These are phyloP conservation scores for Notiomystis cincta DNA, from an alignment of 2,113 vertebrate genomes.

Conservation along the genomic window DNA sequence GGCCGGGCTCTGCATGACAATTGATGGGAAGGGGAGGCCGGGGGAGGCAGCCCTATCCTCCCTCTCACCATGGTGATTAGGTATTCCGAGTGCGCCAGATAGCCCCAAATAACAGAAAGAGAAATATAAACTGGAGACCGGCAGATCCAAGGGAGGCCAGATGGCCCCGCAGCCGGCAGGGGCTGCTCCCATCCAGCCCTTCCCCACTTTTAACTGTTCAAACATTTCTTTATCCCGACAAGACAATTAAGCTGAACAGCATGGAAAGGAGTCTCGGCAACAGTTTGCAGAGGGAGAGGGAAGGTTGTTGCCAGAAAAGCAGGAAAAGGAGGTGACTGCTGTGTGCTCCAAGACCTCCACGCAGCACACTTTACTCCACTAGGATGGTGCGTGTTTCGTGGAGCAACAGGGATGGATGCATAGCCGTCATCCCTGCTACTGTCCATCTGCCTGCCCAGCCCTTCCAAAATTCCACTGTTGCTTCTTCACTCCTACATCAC, in stretches of 20 bases:
- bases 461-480: not conserved
- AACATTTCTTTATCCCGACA: slow-evolving; percentile 81
- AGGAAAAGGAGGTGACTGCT: not conserved
- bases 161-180: slow-evolving; percentile 78
- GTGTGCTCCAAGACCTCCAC: not conserved
- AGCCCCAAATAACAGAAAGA: slow-evolving; percentile 68
- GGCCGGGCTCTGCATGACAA: slow-evolving; percentile 77
- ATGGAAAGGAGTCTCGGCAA: slow-evolving; percentile 70
- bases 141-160: slow-evolving; percentile 73
- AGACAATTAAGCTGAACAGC: slow-evolving; percentile 77
- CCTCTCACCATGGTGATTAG: slow-evolving; percentile 78
- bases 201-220: slow-evolving; percentile 79
- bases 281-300: slow-evolving; percentile 60
- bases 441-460: not conserved
- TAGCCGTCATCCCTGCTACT: not conserved
- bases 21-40: slow-evolving; percentile 64
- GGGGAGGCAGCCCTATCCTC: slow-evolving; percentile 56
- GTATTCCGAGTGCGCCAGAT: slow-evolving; percentile 74
- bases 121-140: slow-evolving; percentile 66
- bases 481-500: not conserved
- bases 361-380: not conserved
- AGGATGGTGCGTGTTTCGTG: fast-evolving
- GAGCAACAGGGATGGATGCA: not conserved
- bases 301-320: slow-evolving; percentile 35
- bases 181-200: slow-evolving; percentile 73